Evolutionary conservation across 1,140 invertebrate species (phyloP).

Genomic region (Macrosteles quadrilineatus): DNA sequence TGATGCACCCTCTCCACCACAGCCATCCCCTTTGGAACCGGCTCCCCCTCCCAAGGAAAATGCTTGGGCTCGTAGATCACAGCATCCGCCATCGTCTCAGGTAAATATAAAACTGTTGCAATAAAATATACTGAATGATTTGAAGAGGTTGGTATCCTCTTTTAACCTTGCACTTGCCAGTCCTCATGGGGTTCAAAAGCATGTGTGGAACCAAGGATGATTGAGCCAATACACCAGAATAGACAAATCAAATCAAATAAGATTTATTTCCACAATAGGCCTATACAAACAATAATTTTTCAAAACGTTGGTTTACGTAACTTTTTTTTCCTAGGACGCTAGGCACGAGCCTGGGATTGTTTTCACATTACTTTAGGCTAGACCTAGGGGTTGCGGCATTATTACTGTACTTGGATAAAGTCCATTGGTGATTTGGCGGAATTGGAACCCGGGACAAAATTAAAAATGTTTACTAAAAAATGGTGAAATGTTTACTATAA

Average conservation of each 20-base stretch:
- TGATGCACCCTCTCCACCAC: not conserved
- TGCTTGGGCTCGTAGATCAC: constrained; percentile 36
- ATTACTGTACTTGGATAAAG: no score
- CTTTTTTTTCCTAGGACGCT: no score
- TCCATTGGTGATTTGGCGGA: no score
- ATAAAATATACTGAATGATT: not conserved
- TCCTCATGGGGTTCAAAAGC: not conserved
- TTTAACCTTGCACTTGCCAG: not conserved
- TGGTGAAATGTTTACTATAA: no score
- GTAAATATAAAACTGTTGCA: not conserved
- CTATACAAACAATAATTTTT: not conserved
- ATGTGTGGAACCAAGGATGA: not conserved
- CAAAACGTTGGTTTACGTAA: no score
- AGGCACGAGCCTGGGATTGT: no score
- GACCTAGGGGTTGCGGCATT: no score
- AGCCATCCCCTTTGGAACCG: constrained; percentile 36
- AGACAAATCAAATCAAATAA: not conserved
- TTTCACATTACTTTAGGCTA: no score
- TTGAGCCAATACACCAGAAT: not conserved
- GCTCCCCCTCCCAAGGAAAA: constrained; percentile 43
- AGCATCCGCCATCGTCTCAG: not conserved
- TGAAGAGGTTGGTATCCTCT: not conserved
- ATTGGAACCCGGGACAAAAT: no score
- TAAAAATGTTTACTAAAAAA: no score
- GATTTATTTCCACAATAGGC: not conserved